Conservation (phyloP, 1,140 invertebrate species). For the Camponotus pennsylvanicus region DNA sequence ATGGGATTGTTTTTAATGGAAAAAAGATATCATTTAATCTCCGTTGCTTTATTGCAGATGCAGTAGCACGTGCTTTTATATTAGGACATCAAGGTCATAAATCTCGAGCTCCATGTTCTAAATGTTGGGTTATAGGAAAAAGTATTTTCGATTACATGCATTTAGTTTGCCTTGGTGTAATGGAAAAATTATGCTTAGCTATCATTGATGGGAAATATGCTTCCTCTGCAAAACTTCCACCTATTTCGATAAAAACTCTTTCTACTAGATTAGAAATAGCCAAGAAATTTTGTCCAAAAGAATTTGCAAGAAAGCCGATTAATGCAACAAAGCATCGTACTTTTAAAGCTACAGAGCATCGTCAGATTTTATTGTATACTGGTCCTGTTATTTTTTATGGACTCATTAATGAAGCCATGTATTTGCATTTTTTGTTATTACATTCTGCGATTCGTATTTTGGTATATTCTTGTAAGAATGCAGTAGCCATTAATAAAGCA, state of each 20-base stretch:
- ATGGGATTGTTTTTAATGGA: neutral
- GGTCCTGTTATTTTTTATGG: neutral
- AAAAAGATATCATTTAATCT: neutral
- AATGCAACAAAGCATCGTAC: neutral
- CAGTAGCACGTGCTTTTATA: neutral
- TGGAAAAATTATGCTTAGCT: constrained; percentile 14
- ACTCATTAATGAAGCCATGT: neutral
- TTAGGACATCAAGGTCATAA: constrained; percentile 18
- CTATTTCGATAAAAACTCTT: constrained; percentile 20
- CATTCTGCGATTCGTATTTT: constrained; percentile 22
- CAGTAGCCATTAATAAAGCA: neutral
- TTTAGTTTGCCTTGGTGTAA: constrained; percentile 4
- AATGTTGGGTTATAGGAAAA: neutral
- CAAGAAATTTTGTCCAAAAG: constrained; percentile 7
- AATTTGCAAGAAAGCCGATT: constrained; percentile 1
- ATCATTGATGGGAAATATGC: constrained; percentile 14
- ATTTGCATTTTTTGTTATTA: constrained; percentile 2
- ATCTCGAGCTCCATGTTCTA: constrained; percentile 11
- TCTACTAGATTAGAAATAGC: constrained; percentile 18
- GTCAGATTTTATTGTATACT: neutral
- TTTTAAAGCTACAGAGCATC: constrained; percentile 17
- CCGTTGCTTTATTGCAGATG: constrained; percentile 13
- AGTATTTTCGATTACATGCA: constrained; percentile 1
- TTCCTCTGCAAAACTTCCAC: constrained; percentile 16
- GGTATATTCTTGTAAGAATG: neutral